Base-by-base conservation (phyloP, 2,113 vertebrate genomes). In the Origma solitaria region DNA sequence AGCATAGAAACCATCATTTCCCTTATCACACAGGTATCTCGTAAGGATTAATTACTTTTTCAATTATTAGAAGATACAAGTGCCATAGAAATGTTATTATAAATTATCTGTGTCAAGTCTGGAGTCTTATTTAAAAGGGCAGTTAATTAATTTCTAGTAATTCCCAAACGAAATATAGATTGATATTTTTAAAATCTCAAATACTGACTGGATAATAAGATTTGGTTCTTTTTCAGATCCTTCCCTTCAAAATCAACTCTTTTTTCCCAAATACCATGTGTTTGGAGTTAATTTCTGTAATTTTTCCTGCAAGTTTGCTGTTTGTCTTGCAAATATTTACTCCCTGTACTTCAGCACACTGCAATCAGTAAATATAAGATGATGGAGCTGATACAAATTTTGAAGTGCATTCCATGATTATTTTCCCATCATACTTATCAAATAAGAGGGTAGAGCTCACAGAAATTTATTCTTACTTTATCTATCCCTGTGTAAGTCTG, bases 81-180 rank as follows among this genome's bases (percentile, higher is more conserved):
- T 86, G 15, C 33, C 60, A 70, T 72, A 54, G 27, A 91, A 91
- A 78, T 61, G 3, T 61, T 92, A 58, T 71, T 88, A 72, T 83
- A 92, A 80, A 66, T 91, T 11, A 79, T 66, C 20, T 57, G 31
- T 88, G 50, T 94, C 65, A 90, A 73, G 21, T 50, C 71, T 88
- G 44, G 42, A 77, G 31, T 53, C 25, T 87, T 86, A 84, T 77
- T 94, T 86, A 49, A 88, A 85, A 69, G 33, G 21, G 7, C 22
- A 69, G 16, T 82, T 90, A 35, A 88, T 94, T 88, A 90, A 82
- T 94, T 85, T 90, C n/a, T 85, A 58, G 33, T 88, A 49, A 82
- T 77, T 92, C 35, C 42, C 50, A 47, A 47, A 31, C 76, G 68
- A 78, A 89, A 47, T 50, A 37, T 44, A 50, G 31, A 58, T 77